Conservation (phyloP, 2,797 vertebrate genomes). For the Myotis findleyi region DNA sequence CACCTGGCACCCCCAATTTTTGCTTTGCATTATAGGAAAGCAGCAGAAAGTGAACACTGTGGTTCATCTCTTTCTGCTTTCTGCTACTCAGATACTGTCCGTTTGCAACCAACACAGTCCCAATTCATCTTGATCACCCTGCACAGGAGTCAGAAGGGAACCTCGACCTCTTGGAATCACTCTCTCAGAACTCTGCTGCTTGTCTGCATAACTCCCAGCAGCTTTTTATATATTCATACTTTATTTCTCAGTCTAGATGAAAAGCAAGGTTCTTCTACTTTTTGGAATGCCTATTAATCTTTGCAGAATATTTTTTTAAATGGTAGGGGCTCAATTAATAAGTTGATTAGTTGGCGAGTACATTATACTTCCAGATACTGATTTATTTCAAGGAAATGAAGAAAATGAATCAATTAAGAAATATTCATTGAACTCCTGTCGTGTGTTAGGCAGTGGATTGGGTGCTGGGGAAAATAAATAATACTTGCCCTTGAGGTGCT, state of each 20-base stretch:
- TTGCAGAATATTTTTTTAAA: conserved; percentile 61
- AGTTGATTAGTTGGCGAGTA: conserved; percentile 57
- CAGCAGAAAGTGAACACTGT: not conserved
- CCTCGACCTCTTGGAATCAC: not conserved
- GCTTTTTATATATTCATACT: conserved; percentile 45
- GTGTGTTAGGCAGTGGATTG: conserved; percentile 60
- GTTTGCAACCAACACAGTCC: not conserved
- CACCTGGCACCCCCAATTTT: no score
- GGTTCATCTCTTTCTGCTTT: not conserved
- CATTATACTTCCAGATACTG: conserved; percentile 49
- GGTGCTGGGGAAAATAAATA: conserved; percentile 74
- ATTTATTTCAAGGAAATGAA: conserved; percentile 72
- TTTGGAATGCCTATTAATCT: conserved; percentile 30
- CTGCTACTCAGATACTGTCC: not conserved
- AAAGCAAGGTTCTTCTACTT: conserved; percentile 11
- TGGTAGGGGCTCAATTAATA: conserved; percentile 53
- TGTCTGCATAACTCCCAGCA: conserved; percentile 24
- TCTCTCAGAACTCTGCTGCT: not conserved
- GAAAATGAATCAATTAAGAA: conserved; percentile 66
- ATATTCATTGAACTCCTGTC: conserved; percentile 54
- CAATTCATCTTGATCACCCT: not conserved
- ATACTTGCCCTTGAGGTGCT: conserved; percentile 73
- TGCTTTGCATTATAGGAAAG: not conserved
- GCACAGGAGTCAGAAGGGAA: conserved; percentile 30
- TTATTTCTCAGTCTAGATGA: conserved; percentile 42